phyloP scores from a whole-genome alignment of 1,140 invertebrate genomes.

The Aphaenogaster ashmeadi region DNA sequence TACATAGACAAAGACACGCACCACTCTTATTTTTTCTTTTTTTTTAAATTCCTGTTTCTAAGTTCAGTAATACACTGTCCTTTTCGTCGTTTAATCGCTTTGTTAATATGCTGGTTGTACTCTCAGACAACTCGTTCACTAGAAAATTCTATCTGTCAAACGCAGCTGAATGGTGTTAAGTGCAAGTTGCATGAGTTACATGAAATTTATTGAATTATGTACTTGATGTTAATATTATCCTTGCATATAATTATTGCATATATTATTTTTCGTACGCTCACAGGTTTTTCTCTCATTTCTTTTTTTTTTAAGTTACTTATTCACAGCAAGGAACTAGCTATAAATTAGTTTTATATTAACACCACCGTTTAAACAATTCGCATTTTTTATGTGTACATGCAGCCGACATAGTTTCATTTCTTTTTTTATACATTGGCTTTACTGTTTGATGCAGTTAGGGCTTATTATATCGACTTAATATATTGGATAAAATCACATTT shows the following conservation, averaged over 20 bases:
- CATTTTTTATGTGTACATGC: conserved; percentile 45
- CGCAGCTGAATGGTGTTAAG: conserved; percentile 31
- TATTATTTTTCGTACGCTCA: conserved; percentile 2
- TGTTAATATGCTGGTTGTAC: conserved; percentile 68
- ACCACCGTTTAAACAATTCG: not conserved
- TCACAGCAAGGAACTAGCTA: not conserved
- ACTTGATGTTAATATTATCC: conserved; percentile 29
- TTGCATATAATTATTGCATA: conserved; percentile 29
- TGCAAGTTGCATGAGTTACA: conserved; percentile 68
- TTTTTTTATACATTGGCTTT: conserved; percentile 36
- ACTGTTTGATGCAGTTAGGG: conserved; percentile 32
- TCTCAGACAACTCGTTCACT: conserved; percentile 23
- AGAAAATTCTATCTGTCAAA: conserved; percentile 45
- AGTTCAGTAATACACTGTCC: conserved; percentile 64
- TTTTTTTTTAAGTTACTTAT: conserved; percentile 13
- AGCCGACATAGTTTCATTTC: conserved; percentile 26
- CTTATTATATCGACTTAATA: conserved; percentile 5
- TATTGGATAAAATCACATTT: not conserved
- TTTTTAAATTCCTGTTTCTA: conserved; percentile 65
- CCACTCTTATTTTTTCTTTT: conserved; percentile 51
- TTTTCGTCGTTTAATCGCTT: conserved; percentile 63
- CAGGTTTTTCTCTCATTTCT: conserved; percentile 12
- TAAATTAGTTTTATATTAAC: conserved; percentile 43
- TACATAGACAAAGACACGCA: conserved; percentile 72
- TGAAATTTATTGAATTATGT: conserved; percentile 51